phyloP scores from a whole-genome alignment of 2,113 vertebrate species.

The Pelvicachromis taeniatus region DNA sequence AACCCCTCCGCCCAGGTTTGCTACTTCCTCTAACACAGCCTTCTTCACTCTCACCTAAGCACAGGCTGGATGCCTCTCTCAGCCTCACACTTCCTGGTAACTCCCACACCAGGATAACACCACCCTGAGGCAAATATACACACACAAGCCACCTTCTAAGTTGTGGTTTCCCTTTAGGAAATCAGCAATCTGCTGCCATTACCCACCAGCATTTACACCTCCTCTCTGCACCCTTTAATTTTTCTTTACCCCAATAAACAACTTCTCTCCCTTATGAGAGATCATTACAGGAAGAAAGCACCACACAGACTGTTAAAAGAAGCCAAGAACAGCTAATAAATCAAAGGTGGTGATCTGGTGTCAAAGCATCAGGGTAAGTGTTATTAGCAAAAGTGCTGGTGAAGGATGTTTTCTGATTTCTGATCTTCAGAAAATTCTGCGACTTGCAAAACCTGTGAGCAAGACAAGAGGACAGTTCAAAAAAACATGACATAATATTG shows the following conservation, averaged over 20 bases:
- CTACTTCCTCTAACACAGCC: constrained; percentile 9
- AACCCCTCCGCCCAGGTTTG: constrained; percentile 1
- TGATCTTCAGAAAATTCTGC: background rate
- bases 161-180: constrained; percentile 48
- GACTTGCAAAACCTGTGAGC: background rate
- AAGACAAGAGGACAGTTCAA: background rate
- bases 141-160: background rate
- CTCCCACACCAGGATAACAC: background rate
- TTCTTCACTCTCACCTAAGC: background rate
- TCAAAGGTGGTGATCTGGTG: constrained; percentile 6
- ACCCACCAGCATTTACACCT: background rate
- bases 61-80: background rate
- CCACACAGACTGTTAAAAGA: constrained; percentile 16
- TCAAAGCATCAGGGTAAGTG: background rate
- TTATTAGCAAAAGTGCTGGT: background rate
- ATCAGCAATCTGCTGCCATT: constrained; percentile 46
- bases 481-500: background rate
- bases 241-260: background rate
- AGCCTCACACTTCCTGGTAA: constrained; percentile 14
- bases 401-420: background rate
- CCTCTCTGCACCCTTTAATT: background rate
- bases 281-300: constrained; percentile 21
- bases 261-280: background rate
- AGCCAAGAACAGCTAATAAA: constrained; percentile 20
- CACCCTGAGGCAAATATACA: background rate